These are phyloP conservation scores for Mactromeris polynyma DNA, from an alignment of 2,888 invertebrate species.

Conservation along the genomic window DNA sequence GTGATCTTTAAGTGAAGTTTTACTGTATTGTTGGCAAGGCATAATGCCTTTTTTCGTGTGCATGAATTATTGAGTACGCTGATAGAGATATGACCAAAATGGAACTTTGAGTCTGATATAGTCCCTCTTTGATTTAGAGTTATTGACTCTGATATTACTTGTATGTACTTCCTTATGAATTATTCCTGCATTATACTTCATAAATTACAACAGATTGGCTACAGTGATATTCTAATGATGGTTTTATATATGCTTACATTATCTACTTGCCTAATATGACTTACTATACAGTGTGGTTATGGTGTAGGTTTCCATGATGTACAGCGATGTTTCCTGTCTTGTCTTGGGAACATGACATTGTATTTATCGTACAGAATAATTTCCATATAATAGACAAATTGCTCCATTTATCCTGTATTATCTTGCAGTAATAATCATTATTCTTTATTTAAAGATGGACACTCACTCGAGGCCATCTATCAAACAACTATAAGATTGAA, in stretches of 20 bases:
- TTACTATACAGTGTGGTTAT: background rate
- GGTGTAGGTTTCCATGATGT: background rate
- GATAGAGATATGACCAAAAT: background rate
- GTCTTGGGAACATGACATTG: too few species aligned
- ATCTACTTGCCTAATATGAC: constrained; percentile 17
- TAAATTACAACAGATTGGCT: background rate
- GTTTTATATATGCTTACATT: constrained; percentile 11
- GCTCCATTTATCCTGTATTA: too few species aligned
- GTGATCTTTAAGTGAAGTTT: too few species aligned
- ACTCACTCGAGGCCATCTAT: too few species aligned
- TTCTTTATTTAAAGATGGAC: too few species aligned
- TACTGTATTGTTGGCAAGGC: too few species aligned
- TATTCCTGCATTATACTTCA: background rate
- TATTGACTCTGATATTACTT: background rate
- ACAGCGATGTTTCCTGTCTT: background rate
- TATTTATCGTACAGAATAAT: too few species aligned
- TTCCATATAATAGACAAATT: too few species aligned
- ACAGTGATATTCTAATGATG: background rate
- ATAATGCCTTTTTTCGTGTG: too few species aligned
- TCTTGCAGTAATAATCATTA: too few species aligned
- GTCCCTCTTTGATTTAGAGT: background rate
- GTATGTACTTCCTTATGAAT: background rate
- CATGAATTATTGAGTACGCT: background rate
- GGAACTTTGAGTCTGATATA: background rate
- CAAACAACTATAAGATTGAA: too few species aligned